phyloP scores from a whole-genome alignment of 2,113 vertebrate species.

The Danionella cerebrum region DNA sequence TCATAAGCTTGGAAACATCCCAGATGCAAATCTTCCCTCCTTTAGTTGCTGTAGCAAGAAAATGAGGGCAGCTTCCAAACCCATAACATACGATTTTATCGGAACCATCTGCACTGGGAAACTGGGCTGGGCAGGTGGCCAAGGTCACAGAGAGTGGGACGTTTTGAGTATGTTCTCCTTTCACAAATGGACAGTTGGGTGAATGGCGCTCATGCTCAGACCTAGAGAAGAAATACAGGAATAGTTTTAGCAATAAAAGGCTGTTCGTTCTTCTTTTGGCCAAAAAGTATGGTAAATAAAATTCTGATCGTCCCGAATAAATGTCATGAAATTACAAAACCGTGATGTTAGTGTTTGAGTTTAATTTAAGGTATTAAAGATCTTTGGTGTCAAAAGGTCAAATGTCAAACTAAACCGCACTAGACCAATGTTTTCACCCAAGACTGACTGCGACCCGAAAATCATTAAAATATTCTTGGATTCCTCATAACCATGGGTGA shows the following conservation, averaged over 20 bases:
- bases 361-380: too few relatives aligned
- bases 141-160: slow-evolving; percentile 94
- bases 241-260: not conserved
- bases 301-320: too few relatives aligned
- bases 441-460: too few relatives aligned
- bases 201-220: slow-evolving; percentile 98
- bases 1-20: slow-evolving; percentile 99
- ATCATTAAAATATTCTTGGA: too few relatives aligned
- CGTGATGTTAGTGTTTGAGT: too few relatives aligned
- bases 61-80: slow-evolving; percentile 94
- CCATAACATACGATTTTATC: slow-evolving; percentile 95
- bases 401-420: too few relatives aligned
- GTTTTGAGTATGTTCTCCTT: slow-evolving; percentile 98
- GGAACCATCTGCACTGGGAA: slow-evolving; percentile 84
- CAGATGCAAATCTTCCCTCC: slow-evolving; percentile 96
- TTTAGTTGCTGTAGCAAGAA: slow-evolving; percentile 93
- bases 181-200: slow-evolving; percentile 97
- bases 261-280: not conserved
- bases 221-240: slow-evolving; percentile 56
- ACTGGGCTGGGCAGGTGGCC: slow-evolving; percentile 93
- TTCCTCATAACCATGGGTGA: too few relatives aligned
- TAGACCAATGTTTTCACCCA: too few relatives aligned
- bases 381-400: too few relatives aligned
- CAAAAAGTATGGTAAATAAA: not conserved
- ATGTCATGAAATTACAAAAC: too few relatives aligned